Conservation (phyloP, 2,888 invertebrate genomes). For the Epiblema foenella region DNA sequence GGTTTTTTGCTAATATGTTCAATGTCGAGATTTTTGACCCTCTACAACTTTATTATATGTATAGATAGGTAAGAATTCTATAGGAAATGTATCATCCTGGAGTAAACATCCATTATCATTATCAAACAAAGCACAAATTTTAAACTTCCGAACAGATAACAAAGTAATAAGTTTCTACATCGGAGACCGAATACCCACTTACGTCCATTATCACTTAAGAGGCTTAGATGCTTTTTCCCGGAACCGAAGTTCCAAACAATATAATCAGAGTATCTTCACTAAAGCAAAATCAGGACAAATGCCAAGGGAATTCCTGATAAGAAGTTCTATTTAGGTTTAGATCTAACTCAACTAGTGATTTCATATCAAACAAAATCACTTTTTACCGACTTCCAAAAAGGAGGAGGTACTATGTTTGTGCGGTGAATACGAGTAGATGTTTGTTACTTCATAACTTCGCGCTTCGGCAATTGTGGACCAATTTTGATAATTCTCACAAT, state of each 20-base stretch:
- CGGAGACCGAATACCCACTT: slow-evolving; percentile 12
- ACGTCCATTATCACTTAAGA: slow-evolving; percentile 31
- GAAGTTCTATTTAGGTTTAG: slow-evolving; percentile 1
- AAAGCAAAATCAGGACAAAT: slow-evolving; percentile 30
- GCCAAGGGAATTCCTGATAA: slow-evolving; percentile 27
- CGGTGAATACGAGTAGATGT: too few species aligned
- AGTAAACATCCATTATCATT: not conserved
- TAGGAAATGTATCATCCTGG: not conserved
- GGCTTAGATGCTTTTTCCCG: slow-evolving; percentile 25
- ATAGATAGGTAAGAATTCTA: too few species aligned
- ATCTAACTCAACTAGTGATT: not conserved
- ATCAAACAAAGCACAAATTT: not conserved
- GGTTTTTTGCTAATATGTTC: too few species aligned
- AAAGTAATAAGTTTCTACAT: slow-evolving; percentile 25
- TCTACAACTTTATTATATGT: too few species aligned
- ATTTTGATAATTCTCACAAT: too few species aligned
- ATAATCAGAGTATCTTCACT: slow-evolving; percentile 29
- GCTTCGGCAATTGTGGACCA: too few species aligned
- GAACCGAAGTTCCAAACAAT: slow-evolving; percentile 32
- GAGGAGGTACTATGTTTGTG: too few species aligned
- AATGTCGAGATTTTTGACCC: too few species aligned
- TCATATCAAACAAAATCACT: not conserved
- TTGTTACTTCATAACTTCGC: too few species aligned
- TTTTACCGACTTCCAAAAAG: too few species aligned
- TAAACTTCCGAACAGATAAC: slow-evolving; percentile 15